These are phyloP conservation scores for Micronycteris hirsuta DNA, from an alignment of 2,113 vertebrate genomes.

Conservation along the genomic window DNA sequence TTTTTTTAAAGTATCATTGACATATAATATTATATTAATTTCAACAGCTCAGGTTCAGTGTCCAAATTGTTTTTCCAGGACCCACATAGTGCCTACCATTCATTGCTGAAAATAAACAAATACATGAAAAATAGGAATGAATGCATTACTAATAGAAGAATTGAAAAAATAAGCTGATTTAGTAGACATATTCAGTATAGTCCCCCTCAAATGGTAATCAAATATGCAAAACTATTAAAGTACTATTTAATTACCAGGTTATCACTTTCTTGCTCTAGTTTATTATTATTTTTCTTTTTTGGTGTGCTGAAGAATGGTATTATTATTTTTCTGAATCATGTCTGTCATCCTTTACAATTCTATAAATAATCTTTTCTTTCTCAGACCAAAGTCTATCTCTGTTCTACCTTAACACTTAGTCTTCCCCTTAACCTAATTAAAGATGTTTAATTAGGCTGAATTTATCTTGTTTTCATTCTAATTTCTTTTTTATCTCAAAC, in stretches of 20 bases:
- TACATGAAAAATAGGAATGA: not conserved
- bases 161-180: constrained; percentile 5
- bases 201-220: not conserved
- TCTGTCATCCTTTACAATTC: not conserved
- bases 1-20: not conserved
- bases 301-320: no score
- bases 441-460: constrained; percentile 11
- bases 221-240: constrained; percentile 21
- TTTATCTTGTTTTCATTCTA: constrained; percentile 24
- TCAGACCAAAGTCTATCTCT: not conserved
- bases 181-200: not conserved
- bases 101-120: not conserved
- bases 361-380: not conserved
- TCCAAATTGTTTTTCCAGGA: not conserved
- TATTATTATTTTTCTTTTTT: not conserved
- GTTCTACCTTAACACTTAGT: not conserved
- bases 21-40: not conserved
- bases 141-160: not conserved
- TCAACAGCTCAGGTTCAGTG: not conserved
- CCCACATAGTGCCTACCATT: not conserved
- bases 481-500: constrained; percentile 41
- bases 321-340: not conserved
- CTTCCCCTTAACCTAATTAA: constrained; percentile 32
- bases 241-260: not conserved
- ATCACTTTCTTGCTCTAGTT: not conserved